These are phyloP conservation scores for Dendrolimus punctatus DNA, from an alignment of 1,140 invertebrate genomes.

Conservation along the genomic window DNA sequence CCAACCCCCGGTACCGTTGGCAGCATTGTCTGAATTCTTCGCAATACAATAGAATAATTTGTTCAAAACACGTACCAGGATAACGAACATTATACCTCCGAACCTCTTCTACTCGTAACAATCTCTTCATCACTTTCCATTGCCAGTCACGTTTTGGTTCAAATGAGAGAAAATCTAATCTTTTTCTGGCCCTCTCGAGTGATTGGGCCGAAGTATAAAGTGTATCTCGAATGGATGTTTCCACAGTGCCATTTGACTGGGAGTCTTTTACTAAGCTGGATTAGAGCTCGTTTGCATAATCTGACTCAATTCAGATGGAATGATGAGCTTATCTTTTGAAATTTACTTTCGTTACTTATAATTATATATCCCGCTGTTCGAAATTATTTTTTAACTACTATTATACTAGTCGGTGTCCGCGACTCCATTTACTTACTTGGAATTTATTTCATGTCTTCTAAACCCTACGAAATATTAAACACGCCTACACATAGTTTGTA, in stretches of 20 bases:
- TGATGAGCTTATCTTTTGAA: conserved; percentile 12
- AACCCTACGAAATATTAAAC: too few relatives aligned
- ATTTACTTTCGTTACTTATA: not conserved
- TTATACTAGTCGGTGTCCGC: too few relatives aligned
- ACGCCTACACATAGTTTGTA: too few relatives aligned
- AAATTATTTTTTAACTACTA: too few relatives aligned
- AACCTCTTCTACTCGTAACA: conserved; percentile 29
- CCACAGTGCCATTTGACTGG: conserved; percentile 33
- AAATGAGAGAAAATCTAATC: conserved; percentile 51
- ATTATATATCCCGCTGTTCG: too few relatives aligned
- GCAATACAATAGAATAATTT: conserved; percentile 22
- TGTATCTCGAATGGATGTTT: conserved; percentile 25
- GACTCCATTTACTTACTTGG: not conserved
- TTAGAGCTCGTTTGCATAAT: conserved; percentile 44
- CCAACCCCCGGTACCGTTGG: not conserved
- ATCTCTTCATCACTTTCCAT: conserved; percentile 35
- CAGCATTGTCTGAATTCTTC: conserved; percentile 5
- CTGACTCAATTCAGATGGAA: conserved; percentile 15
- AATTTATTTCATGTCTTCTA: not conserved
- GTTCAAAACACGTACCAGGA: conserved; percentile 33
- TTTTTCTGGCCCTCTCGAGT: conserved; percentile 34
- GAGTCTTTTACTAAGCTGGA: conserved; percentile 28
- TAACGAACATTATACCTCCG: conserved; percentile 35
- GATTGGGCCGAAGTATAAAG: conserved; percentile 38
- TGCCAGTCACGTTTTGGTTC: conserved; percentile 34